Evolutionary conservation across 2,797 vertebrate genomes (phyloP).

Genomic region (Malacoctenus gilli): DNA sequence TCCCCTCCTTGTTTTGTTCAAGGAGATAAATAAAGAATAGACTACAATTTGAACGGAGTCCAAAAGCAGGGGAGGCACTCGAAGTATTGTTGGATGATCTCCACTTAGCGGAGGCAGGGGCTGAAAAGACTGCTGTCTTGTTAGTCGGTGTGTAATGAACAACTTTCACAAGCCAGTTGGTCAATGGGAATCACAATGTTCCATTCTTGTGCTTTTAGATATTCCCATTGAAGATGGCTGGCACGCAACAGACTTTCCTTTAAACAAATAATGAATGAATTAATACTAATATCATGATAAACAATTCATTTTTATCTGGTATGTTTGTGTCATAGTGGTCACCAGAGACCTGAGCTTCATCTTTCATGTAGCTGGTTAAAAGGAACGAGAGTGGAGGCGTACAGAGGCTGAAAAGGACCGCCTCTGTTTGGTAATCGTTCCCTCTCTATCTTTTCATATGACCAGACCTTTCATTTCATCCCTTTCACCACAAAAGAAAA

Average conservation of each 20-base stretch:
- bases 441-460: constrained; percentile 84
- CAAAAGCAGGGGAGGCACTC: constrained; percentile 76
- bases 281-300: constrained; percentile 67
- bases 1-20: constrained; percentile 75
- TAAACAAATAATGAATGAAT: constrained; percentile 70
- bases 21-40: constrained; percentile 76
- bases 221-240: constrained; percentile 73
- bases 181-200: constrained; percentile 78
- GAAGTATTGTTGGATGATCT: constrained; percentile 83
- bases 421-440: constrained; percentile 91
- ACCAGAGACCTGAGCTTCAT: constrained; percentile 62
- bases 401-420: constrained; percentile 83
- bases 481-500: constrained; percentile 90
- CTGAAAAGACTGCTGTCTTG: constrained; percentile 81
- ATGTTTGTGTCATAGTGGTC: constrained; percentile 67
- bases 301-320: constrained; percentile 74
- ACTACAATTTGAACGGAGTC: constrained; percentile 78
- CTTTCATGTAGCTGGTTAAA: constrained; percentile 81
- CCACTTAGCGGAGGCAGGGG: constrained; percentile 78
- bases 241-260: constrained; percentile 41
- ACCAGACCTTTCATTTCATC: constrained; percentile 86
- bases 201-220: constrained; percentile 64
- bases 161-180: constrained; percentile 84
- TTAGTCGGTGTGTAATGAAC: constrained; percentile 82
- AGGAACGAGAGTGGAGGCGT: constrained; percentile 69